These are phyloP conservation scores for Eupithecia centaureata DNA, from an alignment of 2,888 invertebrate genomes.

Conservation along the genomic window DNA sequence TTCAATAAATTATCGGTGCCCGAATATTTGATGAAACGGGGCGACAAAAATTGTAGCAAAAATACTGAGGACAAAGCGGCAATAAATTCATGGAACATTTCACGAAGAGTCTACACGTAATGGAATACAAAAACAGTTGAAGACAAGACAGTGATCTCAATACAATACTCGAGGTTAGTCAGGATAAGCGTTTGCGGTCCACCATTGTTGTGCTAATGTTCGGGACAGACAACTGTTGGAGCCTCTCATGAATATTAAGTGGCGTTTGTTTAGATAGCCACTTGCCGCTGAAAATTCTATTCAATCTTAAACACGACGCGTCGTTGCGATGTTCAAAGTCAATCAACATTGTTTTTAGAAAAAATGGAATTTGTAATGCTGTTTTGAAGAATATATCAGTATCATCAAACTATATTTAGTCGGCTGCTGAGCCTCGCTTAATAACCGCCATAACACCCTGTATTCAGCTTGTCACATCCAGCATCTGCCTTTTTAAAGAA, in stretches of 20 bases:
- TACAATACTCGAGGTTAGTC: conserved; percentile 68
- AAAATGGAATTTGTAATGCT: conserved; percentile 6
- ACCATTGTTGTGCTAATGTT: conserved; percentile 77
- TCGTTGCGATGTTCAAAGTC: conserved; percentile 20
- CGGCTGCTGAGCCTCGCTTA: no score
- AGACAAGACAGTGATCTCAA: conserved; percentile 57
- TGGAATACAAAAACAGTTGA: conserved; percentile 57
- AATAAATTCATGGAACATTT: conserved; percentile 43
- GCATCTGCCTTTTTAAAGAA: no score
- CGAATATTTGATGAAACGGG: conserved; percentile 24
- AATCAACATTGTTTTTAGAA: background rate
- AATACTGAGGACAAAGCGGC: conserved; percentile 33
- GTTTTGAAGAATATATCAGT: background rate
- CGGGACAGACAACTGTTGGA: conserved; percentile 61
- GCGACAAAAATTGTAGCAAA: conserved; percentile 14
- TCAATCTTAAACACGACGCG: conserved; percentile 58
- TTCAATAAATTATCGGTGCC: conserved; percentile 39
- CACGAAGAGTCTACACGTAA: conserved; percentile 45
- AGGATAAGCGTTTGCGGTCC: conserved; percentile 61
- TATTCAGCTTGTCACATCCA: no score
- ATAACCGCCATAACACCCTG: no score
- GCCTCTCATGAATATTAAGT: conserved; percentile 79
- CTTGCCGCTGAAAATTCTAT: conserved; percentile 62
- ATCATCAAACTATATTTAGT: no score
- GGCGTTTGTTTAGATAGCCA: conserved; percentile 68